Base-by-base conservation (phyloP, 2,888 invertebrate species). In the Volucella inanis region DNA sequence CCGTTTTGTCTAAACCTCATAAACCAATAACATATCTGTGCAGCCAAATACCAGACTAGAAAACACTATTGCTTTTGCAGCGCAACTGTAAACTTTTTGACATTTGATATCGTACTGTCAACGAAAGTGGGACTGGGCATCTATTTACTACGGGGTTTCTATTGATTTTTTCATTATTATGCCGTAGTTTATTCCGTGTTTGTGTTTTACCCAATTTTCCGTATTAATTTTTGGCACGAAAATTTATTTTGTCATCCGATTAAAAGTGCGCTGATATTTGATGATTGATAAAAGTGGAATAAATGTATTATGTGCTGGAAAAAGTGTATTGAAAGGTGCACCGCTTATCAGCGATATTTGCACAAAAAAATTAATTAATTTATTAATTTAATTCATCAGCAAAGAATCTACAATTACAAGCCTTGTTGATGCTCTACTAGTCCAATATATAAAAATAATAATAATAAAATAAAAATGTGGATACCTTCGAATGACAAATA, bases 401-500 rank as follows among this genome's bases (percentile, higher is more conserved):
- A 59, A 59, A 18, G 14, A 38, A 61, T 61, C 52, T 45, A n/a
- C 12, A 38, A 59, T 14, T 45, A 6, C 18, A 68, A 57, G 43
- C 15, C 61, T 77, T 45, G 64, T 79, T 65, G 49, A 64, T 70
- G 77, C n/a, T 64, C 38, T 50, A 50, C 18, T 45, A 50, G 14
- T 57, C 50, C 9, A 31, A 31, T 31, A 31, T 31, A 31, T 31
- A 3, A 31, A 31, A 31, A 22, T n/a, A n/a, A 31, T 12, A 57
- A 31, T 31, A 18, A 10, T 11, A 18, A 55, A 45, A 43, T 15
- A 75, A 77, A 89, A 88, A 92, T 92, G 92, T 92, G 92, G 92
- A 92, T 92, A 90, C 90, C 92, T 87, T 91, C 92, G 68, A 92
- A 91, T 87, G 91, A 91, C 88, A 92, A 92, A 90, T 92, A 91